These are phyloP conservation scores for Lasiurus cinereus DNA, from an alignment of 2,113 vertebrate genomes.

Conservation along the genomic window DNA sequence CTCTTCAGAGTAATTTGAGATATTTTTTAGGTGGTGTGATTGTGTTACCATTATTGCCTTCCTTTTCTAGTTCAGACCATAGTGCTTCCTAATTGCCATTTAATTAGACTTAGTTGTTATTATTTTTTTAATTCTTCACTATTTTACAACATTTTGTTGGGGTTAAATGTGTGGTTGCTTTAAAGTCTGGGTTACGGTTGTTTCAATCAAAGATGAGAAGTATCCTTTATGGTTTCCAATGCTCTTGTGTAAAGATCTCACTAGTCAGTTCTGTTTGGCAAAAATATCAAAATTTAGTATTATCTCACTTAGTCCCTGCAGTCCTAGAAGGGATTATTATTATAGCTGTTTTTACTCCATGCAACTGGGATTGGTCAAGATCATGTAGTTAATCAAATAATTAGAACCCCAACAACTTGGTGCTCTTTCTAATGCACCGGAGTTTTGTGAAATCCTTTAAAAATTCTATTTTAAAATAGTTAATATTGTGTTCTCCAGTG, in stretches of 20 bases:
- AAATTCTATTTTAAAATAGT: constrained; percentile 9
- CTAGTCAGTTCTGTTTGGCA: background rate
- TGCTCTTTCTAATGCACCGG: background rate
- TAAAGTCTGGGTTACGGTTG: background rate
- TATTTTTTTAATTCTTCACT: background rate
- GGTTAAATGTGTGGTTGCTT: background rate
- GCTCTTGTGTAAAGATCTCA: background rate
- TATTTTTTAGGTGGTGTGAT: background rate
- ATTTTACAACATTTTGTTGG: background rate
- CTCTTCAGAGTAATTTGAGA: constrained; percentile 28
- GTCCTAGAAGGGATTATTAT: background rate
- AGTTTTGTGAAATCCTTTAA: background rate
- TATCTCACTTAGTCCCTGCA: background rate
- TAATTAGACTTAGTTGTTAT: background rate
- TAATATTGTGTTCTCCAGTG: background rate
- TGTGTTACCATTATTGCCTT: background rate
- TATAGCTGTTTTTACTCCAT: constrained; percentile 16
- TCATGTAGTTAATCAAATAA: constrained; percentile 32
- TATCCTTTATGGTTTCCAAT: background rate
- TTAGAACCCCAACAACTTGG: background rate
- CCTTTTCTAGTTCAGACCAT: constrained; percentile 29
- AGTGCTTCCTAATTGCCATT: constrained; percentile 23
- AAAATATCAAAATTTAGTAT: no score
- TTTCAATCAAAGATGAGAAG: background rate
- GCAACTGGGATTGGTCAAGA: background rate